Conservation (phyloP, 1,140 invertebrate genomes). For the Trigoniulus corallinus region DNA sequence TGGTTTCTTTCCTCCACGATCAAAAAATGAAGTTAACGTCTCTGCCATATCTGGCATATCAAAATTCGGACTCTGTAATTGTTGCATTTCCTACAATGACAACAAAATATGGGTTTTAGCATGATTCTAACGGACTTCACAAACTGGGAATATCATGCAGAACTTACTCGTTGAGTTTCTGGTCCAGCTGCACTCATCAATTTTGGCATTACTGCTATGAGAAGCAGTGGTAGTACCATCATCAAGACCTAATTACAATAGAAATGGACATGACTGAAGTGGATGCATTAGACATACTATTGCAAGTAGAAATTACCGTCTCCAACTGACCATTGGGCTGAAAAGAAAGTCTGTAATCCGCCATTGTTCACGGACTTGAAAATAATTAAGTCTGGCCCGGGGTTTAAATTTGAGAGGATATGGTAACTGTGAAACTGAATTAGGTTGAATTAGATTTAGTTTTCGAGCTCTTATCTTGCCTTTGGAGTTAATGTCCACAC, state of each 20-base stretch:
- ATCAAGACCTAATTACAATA: conserved; percentile 50
- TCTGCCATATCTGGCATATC: conserved; percentile 83
- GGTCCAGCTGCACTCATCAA: conserved; percentile 79
- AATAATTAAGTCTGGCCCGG: conserved; percentile 66
- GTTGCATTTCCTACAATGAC: conserved; percentile 58
- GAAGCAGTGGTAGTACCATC: conserved; percentile 81
- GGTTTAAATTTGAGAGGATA: conserved; percentile 83
- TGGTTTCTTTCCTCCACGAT: conserved; percentile 33
- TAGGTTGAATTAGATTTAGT: conserved; percentile 87
- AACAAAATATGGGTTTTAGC: conserved; percentile 7
- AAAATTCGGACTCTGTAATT: conserved; percentile 62
- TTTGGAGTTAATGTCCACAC: conserved; percentile 89
- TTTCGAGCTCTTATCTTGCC: conserved; percentile 89
- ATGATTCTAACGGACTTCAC: not conserved
- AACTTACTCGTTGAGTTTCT: conserved; percentile 61
- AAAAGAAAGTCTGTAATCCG: conserved; percentile 84
- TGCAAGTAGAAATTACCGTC: not conserved
- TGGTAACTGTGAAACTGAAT: conserved; percentile 49
- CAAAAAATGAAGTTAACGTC: conserved; percentile 62
- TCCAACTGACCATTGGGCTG: conserved; percentile 65
- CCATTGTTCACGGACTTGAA: conserved; percentile 88
- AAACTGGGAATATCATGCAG: not conserved
- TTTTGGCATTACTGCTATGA: conserved; percentile 87
- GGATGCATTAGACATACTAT: not conserved
- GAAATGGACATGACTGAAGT: not conserved